Base-by-base conservation (phyloP, 2,113 vertebrate species). In the Oryzias curvinotus region DNA sequence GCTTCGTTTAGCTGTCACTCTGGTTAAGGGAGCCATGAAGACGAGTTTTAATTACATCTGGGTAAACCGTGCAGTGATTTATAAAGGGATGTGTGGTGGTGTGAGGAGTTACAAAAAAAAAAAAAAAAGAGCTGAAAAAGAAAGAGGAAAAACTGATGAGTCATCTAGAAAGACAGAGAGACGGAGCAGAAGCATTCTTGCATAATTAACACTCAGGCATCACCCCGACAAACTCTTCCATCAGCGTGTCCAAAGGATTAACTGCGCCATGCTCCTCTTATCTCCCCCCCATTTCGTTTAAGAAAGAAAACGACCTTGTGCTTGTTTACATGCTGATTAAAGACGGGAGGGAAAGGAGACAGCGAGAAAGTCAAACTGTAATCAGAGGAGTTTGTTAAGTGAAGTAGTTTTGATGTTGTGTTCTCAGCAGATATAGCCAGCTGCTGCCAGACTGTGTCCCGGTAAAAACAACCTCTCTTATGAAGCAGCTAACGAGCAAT, bases 291-390 rank as follows among this genome's bases (percentile, higher is more conserved):
- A 84, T 79, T 85, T 87, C 73, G 72, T 86, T 85, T 87, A 87
- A 88, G 82, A 71, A 87, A 89, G 78, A 85, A 82, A 88, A 89
- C 84, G 85, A 90, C 90, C 90, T 91, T 91, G 89, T 25, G 57
- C 75, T 89, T 91, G 89, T 90, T 91, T 91, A 90, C 85, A 88
- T 82, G 84, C 85, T 87, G 85, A 91, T 90, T 90, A 89, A 90
- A 87, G 84, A 79, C 77, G 65, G 79, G 71, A 62, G 75, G 71
- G 67, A 76, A 75, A 71, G 80, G 69, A 80, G 84, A 77, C 70
- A 21, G 79, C 46, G 68, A 82, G 81, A 86, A 87, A 85, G 86
- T 88, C 84, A 85, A 84, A 86, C 78, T 68, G 82, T 78, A 82
- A 87, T 90, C 84, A 87, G 65, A 81, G 58, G 80, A 86, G 76